Evolutionary conservation across 1,140 invertebrate genomes (phyloP).

Genomic region (Drosophila elegans): DNA sequence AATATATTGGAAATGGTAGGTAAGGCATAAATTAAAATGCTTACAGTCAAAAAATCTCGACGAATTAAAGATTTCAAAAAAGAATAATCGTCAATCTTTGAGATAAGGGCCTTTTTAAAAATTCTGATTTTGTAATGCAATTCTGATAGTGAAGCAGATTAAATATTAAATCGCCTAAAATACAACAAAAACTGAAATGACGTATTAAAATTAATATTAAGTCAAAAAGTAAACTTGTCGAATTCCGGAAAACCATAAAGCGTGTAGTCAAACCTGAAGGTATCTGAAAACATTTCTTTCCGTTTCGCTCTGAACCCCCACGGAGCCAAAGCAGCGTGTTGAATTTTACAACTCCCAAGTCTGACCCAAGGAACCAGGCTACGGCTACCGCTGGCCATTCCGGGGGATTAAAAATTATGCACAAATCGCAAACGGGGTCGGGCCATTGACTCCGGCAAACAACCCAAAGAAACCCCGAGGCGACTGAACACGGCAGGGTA

Average conservation of each 20-base stretch:
- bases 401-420: conserved; percentile 47
- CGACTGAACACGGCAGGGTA: conserved; percentile 37
- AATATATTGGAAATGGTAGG: too few species aligned
- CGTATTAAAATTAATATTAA: too few species aligned
- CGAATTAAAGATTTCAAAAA: too few species aligned
- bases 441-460: conserved; percentile 32
- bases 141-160: too few species aligned
- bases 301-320: background rate
- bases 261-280: background rate
- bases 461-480: conserved; percentile 6
- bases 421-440: conserved; percentile 51
- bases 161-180: too few species aligned
- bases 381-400: conserved; percentile 23
- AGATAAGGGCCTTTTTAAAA: too few species aligned
- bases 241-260: background rate
- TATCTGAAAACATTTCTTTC: background rate
- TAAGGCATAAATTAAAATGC: too few species aligned
- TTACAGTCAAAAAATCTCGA: too few species aligned
- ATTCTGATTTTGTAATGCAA: too few species aligned
- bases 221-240: too few species aligned
- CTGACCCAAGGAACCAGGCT: conserved; percentile 3
- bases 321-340: background rate
- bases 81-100: too few species aligned
- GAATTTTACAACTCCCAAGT: conserved; percentile 5
- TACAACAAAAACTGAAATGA: too few species aligned